Conservation (phyloP, 2,797 vertebrate genomes). For the Sandelia bainsii region DNA sequence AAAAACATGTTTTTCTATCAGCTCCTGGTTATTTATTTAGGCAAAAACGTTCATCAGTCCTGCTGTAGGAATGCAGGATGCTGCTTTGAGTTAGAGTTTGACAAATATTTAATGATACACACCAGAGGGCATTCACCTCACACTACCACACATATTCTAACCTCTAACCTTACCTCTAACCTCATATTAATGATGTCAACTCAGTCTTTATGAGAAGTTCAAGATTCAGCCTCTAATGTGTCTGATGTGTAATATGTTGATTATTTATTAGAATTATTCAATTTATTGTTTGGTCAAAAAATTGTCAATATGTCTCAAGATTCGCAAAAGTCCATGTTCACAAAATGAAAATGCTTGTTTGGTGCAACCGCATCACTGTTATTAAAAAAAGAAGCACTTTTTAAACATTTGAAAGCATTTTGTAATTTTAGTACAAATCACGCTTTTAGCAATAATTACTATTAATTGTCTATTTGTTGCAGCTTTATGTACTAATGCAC, state of each 20-base stretch:
- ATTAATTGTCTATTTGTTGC: not conserved
- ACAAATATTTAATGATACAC: constrained; percentile 6
- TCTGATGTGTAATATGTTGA: too few relatives aligned
- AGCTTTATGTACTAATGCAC: not conserved
- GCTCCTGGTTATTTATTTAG: constrained; percentile 9
- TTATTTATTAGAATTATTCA: too few relatives aligned
- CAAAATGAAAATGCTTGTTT: too few relatives aligned
- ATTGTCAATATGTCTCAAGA: too few relatives aligned
- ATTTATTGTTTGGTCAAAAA: too few relatives aligned
- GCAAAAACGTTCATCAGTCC: not conserved
- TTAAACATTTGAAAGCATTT: too few relatives aligned
- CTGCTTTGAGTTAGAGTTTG: constrained; percentile 26
- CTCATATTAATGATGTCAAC: constrained; percentile 18
- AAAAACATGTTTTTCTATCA: not conserved
- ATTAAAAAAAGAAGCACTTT: too few relatives aligned
- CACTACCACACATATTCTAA: not conserved
- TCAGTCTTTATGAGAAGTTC: not conserved
- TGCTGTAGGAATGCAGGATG: not conserved
- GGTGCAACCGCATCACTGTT: too few relatives aligned
- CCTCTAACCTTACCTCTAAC: constrained; percentile 14
- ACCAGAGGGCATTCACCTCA: constrained; percentile 11
- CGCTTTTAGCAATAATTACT: too few relatives aligned
- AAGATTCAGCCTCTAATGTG: not conserved
- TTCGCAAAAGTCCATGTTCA: too few relatives aligned
- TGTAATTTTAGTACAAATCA: too few relatives aligned